Base-by-base conservation (phyloP, 2,113 vertebrate species). In the Orycteropus afer region DNA sequence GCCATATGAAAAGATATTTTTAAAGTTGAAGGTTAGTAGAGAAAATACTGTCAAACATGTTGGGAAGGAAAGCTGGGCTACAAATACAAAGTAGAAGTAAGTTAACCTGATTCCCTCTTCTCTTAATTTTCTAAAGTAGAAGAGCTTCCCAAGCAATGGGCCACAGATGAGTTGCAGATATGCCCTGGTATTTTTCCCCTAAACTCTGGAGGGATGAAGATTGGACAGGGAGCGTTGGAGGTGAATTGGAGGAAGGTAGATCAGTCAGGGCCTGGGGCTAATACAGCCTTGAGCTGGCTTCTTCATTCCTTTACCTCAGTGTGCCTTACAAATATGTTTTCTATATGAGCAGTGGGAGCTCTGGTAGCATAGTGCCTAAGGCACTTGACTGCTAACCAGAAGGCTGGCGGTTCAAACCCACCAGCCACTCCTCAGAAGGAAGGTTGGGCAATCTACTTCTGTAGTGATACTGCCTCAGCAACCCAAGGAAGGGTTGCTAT, bases 1-100 rank as follows among this genome's bases (percentile, higher is more conserved):
- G 32, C 4, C 45, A 76, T 74, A 90, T 91, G 61, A 80, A 97
- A 85, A 49, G 17, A 25, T 77, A 89, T 77, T 83, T 94, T 90
- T 42, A 34, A 90, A 93, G 57, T 47, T 80, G 37, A 86, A 94
- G 74, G 71, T 91, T 96, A 95, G 71, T 34, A 92, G 65, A 14
- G 71, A 82, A 95, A 96, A 42, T 20, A 86, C 11, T 61, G n/a
- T 0, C 73, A 92, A 88, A 90, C 65, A 32, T 45, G 12, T 89
- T 96, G 53, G 53, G 5, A 84, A 97, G 57, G 25, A 97, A 96
- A 94, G 23, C 63, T 78, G 49, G 45, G 63, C 8, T 80, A 77
- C 53, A 77, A 86, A 86, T 59, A 15, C 37, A 51, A 76, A 84
- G 8, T 71, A 12, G 47, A 77, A 80, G 3, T 74, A 90, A 71